Base-by-base conservation (phyloP, 23 tunicate genomes). In the Styela plicata region DNA sequence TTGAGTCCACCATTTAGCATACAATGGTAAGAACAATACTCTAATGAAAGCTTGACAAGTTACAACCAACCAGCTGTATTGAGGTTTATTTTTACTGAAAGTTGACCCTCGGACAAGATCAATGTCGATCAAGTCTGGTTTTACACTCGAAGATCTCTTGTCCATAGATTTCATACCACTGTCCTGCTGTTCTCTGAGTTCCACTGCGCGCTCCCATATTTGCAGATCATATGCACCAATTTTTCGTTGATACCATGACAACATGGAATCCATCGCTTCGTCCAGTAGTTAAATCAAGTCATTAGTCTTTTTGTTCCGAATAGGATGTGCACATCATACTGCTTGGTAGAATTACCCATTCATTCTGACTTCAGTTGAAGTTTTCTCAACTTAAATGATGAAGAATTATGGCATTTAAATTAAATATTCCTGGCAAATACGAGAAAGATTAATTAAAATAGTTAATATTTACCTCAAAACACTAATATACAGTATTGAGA, bases 191-290 rank as follows among this genome's bases (percentile, higher is more conserved):
- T 95, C 99, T 63, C 86, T 75, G 27, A 74, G 65, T 70, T 86
- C 94, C 37, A 95, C 99, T 1, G 96, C 91, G 20, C 82, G 79
- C 83, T 95, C 99, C 99, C 99, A 95, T 13, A 87, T 90, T 81
- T 90, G 90, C 63, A 95, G 62, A 69, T 95, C 99, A 57, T 90
- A 95, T 18, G 76, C 92, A 36, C 87, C 94, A 32, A 95, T 88
- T 80, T 93, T 71, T 36, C 32, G 23, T 17, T 71, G 77, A 29
- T 71, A 71, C 77, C 77, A 71, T 3, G 77, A 71, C 37, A 71
- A 34, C 35, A 71, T 21, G 36, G 77, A 71, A 71, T 71, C 77
- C 77, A 71, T 71, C 34, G 71, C 71, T 66, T 28, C 7, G 64
- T 19, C 19, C 64, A 61, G 64, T 61, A 61, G 21, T 21, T 19